These are phyloP conservation scores for Oryctolagus cuniculus DNA, from an alignment of 2,113 vertebrate genomes.

Conservation along the genomic window DNA sequence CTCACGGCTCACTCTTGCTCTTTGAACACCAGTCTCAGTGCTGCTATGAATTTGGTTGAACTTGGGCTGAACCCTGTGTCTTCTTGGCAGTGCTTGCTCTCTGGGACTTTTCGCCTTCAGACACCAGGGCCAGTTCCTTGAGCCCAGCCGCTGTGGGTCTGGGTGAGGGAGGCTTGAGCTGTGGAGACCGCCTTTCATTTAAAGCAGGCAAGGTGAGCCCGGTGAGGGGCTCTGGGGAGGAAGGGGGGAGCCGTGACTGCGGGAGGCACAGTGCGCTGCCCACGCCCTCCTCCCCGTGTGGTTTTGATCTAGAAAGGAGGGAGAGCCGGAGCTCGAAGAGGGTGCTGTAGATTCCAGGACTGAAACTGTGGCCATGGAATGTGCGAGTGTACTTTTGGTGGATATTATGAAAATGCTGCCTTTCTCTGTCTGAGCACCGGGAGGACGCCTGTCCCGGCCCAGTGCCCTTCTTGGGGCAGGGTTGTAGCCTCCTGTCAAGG, in stretches of 20 bases:
- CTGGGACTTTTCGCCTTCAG: constrained; percentile 49
- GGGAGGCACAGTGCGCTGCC: neutral
- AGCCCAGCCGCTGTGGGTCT: constrained; percentile 47
- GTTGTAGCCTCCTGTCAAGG: neutral
- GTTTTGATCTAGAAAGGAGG: neutral
- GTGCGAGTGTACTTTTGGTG: neutral
- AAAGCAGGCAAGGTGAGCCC: constrained; percentile 17
- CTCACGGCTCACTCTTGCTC: neutral
- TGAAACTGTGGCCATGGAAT: neutral
- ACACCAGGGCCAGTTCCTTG: constrained; percentile 53
- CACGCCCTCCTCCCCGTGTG: neutral
- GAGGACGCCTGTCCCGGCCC: neutral
- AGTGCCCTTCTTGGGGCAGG: neutral
- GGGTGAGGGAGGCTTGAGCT: constrained; percentile 36
- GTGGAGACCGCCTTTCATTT: constrained; percentile 49
- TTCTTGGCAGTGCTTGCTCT: constrained; percentile 48
- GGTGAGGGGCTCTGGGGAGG: neutral
- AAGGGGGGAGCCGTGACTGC: neutral
- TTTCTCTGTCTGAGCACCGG: neutral
- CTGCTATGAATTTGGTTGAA: constrained; percentile 64
- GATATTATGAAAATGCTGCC: neutral
- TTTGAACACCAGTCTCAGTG: neutral
- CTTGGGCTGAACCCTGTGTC: constrained; percentile 57
- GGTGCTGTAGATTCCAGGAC: neutral
- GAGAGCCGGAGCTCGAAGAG: neutral